Conservation (phyloP, 1,140 invertebrate species). For the Drosophila obscura region DNA sequence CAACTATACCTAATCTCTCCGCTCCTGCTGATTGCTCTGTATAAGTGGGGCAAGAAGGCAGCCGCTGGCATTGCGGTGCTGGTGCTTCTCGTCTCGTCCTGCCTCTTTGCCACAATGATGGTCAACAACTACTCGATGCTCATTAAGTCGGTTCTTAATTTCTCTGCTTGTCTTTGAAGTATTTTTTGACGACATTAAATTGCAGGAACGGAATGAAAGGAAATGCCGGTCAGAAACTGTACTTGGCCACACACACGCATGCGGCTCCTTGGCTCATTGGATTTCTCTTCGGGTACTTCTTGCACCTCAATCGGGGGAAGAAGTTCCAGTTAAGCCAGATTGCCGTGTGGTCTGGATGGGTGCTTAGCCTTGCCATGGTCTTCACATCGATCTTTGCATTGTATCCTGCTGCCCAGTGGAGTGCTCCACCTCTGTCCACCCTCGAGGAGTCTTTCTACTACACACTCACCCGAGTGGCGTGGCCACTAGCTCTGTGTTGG, state of each 20-base stretch:
- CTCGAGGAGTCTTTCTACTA: constrained; percentile 86
- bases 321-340: constrained; percentile 30
- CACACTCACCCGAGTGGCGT: constrained; percentile 86
- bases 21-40: constrained; percentile 88
- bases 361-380: constrained; percentile 59
- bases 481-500: constrained; percentile 87
- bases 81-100: constrained; percentile 41
- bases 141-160: constrained; percentile 5
- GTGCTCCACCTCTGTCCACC: constrained; percentile 55
- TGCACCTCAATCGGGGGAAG: constrained; percentile 40
- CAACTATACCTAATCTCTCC: constrained; percentile 92
- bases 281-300: constrained; percentile 39
- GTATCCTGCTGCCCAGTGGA: constrained; percentile 64
- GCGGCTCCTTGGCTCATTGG: constrained; percentile 55
- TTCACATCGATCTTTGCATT: constrained; percentile 65
- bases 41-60: constrained; percentile 85
- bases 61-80: constrained; percentile 38
- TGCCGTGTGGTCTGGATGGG: constrained; percentile 47
- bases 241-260: constrained; percentile 55
- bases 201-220: constrained; percentile 21
- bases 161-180: too few relatives aligned
- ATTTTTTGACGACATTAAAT: not conserved
- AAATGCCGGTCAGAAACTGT: constrained; percentile 38
- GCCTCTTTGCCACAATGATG: constrained; percentile 51
- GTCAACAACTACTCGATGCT: constrained; percentile 47